Conservation (phyloP, 2,113 vertebrate species). For the Pterocles burchelli region DNA sequence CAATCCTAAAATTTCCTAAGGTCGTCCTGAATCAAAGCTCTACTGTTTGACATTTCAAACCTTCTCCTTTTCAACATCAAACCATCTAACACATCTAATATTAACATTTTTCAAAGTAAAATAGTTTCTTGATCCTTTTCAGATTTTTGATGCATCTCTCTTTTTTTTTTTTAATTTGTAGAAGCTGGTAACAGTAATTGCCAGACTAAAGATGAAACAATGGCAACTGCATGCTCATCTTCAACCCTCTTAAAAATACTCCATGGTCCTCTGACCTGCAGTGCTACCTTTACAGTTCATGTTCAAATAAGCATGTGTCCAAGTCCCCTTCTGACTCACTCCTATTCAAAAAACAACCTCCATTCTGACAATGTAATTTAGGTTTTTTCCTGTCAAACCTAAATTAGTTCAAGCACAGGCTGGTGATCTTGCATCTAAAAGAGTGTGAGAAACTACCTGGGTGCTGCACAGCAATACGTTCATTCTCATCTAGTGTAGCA, state of each 20-base stretch:
- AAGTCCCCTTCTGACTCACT: not conserved
- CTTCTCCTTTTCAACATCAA: not conserved
- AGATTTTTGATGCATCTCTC: not conserved
- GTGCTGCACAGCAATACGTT: not conserved
- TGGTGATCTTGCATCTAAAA: not conserved
- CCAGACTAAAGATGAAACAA: not conserved
- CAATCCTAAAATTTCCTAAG: not conserved
- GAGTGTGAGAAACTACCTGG: not conserved
- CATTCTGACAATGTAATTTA: not conserved
- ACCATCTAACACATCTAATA: accelerated
- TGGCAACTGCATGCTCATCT: not conserved
- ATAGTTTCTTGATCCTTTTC: not conserved
- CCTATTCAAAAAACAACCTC: not conserved
- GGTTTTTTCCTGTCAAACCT: not conserved
- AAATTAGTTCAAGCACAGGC: not conserved
- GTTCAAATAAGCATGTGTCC: not conserved
- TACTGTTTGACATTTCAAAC: not conserved
- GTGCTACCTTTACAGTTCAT: not conserved
- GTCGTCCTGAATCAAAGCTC: not conserved
- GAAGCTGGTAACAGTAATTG: not conserved
- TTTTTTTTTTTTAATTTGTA: not conserved
- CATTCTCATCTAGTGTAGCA: not conserved
- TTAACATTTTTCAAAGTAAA: not conserved
- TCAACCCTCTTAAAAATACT: not conserved
- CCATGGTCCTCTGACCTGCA: not conserved